Base-by-base conservation (phyloP, 2,888 invertebrate genomes). In the Orchesella flavescens region DNA sequence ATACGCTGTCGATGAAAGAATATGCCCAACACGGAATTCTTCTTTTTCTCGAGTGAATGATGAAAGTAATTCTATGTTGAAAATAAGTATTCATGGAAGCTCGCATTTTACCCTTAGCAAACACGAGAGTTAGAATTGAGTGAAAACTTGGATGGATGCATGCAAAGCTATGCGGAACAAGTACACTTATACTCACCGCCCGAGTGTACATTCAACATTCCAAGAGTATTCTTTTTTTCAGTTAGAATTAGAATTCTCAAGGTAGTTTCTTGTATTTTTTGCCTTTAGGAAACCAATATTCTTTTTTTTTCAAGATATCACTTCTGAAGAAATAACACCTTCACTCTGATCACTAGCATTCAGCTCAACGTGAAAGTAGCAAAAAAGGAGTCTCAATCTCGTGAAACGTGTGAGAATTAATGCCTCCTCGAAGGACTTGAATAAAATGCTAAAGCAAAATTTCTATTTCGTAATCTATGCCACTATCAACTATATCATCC, bases 241-340 rank as follows among this genome's bases (percentile, higher is more conserved):
- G 46, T 15, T 4, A 34, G 34, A 34, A 34, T 34, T 49, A 71
- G 63, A 72, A 71, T 79, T 79, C 63, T 71, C 79, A 49, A 49
- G 68, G 19, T 55, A 68, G 57, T 79, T 55, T 71, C 59, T 63
- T 43, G 44, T 79, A 71, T 59, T 79, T 72, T 24, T 71, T 72
- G 71, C 79, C 79, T 79, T 46, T 79, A 72, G 72, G 79, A 79
- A 72, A 65, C 72, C 79, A 79, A 79, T 79, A 79, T 63, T 72
- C 34, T 34, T 34, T 43, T 34, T 43, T 34, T 61, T 77, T 66
- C 57, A 78, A 71, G 66, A 68, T 78, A 69, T 77, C 68, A 49
- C 63, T 74, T 63, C 44, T 74, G 68, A 76, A 68, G 55, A 43
- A 68, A 24, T 23, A 15, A 12, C 61, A 24, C 61, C 61, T 24